Evolutionary conservation across 2,888 invertebrate species (phyloP).

Genomic region (Cerastis rubricosa): DNA sequence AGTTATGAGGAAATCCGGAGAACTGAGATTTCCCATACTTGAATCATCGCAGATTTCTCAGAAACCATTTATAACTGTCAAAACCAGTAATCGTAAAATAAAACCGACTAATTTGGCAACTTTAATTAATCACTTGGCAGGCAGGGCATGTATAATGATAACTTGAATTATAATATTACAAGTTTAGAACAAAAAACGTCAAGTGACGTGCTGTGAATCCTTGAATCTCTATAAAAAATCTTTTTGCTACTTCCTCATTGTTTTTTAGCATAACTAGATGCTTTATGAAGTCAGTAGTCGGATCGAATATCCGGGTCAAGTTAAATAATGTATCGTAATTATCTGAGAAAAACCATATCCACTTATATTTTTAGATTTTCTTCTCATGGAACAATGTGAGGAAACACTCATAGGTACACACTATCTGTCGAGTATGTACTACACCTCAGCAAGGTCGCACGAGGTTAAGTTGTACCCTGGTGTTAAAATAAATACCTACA

Average conservation of each 20-base stretch:
- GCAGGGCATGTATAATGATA: slow-evolving; percentile 29
- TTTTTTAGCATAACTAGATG: slow-evolving; percentile 73
- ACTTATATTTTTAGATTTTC: slow-evolving; percentile 29
- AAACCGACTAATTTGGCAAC: slow-evolving; percentile 47
- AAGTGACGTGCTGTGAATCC: slow-evolving; percentile 72
- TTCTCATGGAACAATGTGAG: slow-evolving; percentile 40
- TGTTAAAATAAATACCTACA: slow-evolving; percentile 26
- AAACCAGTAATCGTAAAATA: slow-evolving; percentile 39
- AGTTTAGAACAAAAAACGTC: slow-evolving; percentile 59
- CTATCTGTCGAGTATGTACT: background rate
- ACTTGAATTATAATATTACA: slow-evolving; percentile 51
- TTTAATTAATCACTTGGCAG: slow-evolving; percentile 55
- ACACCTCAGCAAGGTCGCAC: slow-evolving; percentile 14
- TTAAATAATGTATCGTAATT: slow-evolving; percentile 56
- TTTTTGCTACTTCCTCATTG: slow-evolving; percentile 80
- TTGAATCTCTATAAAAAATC: slow-evolving; percentile 73
- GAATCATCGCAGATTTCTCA: slow-evolving; percentile 26
- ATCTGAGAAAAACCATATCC: slow-evolving; percentile 39
- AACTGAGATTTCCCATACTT: slow-evolving; percentile 9
- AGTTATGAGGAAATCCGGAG: slow-evolving; percentile 5
- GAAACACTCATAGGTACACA: slow-evolving; percentile 22
- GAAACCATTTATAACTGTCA: slow-evolving; percentile 35
- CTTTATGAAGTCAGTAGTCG: slow-evolving; percentile 69
- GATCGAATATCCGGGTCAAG: slow-evolving; percentile 75
- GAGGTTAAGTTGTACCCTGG: slow-evolving; percentile 24